Evolutionary conservation across 2,113 vertebrate genomes (phyloP), one percentile per base, ranked within the genome.

Genomic region (Lipotes vexillifer): DNA sequence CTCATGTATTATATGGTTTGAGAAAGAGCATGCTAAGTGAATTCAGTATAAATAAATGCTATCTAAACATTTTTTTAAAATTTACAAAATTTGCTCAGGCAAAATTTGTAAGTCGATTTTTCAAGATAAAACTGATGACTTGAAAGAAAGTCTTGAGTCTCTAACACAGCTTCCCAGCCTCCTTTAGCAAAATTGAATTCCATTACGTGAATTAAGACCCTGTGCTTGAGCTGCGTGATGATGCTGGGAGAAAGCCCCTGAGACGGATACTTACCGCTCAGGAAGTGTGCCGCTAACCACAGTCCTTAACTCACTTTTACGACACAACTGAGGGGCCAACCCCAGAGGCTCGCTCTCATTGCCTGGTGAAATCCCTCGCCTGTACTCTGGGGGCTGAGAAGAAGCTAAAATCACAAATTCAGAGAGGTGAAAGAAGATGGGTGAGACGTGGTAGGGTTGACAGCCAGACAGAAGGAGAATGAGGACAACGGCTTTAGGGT

Each of bases 221-320:
- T n/a, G 2, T 8, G 33, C 44, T 49, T 55, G 41, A 49, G 36
- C 41, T 68, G 74, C n/a, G 25, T n/a, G 10, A 29, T 31, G 63
- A 57, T 27, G 2, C 23, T 3, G n/a, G 69, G 52, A 72, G 61
- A 52, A 72, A 63, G n/a, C 29, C 68, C 36, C 69, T 5, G 65
- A 77, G 27, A 36, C 11, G 52, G 61, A 65, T 4, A 0, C 31
- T 36, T 23, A 12, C 13, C 38, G 3, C 36, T 38, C 1, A 1
- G 66, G 20, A 57, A 4, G 52, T 7, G 65, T 8, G 14, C 18
- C 0, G 0, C 46, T 41, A 8, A 8, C 61, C 12, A 0, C 8
- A 33, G 74, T 75, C 46, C 25, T 46, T 14, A 29, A 23, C 74
- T 52, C 46, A 14, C 38, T 69, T 36, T 63, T 44, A 27, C 1